phyloP scores from a whole-genome alignment of 1,140 invertebrate species.

The Formica selysi region DNA sequence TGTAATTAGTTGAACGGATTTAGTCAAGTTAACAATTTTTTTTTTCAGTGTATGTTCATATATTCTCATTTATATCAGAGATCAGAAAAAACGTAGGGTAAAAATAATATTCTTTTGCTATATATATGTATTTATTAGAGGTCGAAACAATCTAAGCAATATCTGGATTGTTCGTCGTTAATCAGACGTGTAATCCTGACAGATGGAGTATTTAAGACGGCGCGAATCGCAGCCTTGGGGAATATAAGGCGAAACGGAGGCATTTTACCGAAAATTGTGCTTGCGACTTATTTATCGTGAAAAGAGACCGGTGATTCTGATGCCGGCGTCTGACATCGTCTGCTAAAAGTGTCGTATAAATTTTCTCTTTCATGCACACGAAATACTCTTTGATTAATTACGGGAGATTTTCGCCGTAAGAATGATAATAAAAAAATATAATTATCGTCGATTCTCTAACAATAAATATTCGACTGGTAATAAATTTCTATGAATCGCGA shows the following conservation, averaged over 20 bases:
- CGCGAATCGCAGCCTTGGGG: too few relatives aligned
- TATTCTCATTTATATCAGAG: neutral
- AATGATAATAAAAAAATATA: conserved; percentile 38
- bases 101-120: neutral
- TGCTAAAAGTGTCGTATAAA: neutral
- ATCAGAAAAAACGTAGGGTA: neutral
- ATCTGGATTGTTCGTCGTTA: neutral
- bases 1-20: too few relatives aligned
- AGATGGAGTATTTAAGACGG: conserved; percentile 11
- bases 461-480: neutral
- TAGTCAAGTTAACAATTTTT: too few relatives aligned
- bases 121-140: conserved; percentile 18
- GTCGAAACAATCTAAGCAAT: neutral
- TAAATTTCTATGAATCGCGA: neutral
- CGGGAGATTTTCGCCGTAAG: neutral
- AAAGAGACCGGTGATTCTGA: neutral
- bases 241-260: neutral
- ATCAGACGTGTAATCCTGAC: conserved; percentile 10
- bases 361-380: conserved; percentile 3
- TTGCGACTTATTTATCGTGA: conserved; percentile 5
- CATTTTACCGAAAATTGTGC: conserved; percentile 6
- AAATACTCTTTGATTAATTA: conserved; percentile 30
- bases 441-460: neutral
- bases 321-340: neutral
- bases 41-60: neutral